Conservation (phyloP, 2,888 invertebrate species). For the Cosmia pyralina region DNA sequence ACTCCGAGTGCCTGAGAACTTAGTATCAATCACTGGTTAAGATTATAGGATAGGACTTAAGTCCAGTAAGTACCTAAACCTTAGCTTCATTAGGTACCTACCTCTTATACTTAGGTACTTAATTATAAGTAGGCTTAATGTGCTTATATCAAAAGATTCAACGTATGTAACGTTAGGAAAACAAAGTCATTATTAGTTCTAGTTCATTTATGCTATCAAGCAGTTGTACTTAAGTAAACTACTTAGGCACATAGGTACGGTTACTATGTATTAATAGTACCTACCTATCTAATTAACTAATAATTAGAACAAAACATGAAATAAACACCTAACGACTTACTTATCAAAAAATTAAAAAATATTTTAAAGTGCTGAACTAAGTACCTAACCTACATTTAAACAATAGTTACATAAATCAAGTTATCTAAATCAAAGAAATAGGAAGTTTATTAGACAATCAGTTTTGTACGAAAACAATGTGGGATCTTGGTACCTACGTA, state of each 20-base stretch:
- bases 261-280: too few species aligned
- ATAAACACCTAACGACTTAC: neutral
- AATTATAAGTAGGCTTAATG: neutral
- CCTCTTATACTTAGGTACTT: too few species aligned
- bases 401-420: neutral
- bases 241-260: neutral
- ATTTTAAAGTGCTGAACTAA: neutral
- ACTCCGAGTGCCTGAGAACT: neutral
- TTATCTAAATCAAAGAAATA: neutral
- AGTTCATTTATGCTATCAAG: neutral
- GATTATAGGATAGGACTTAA: too few species aligned
- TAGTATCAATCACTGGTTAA: neutral
- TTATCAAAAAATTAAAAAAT: neutral
- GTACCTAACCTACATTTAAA: too few species aligned
- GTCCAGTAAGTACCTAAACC: neutral
- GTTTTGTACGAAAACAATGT: slow-evolving; percentile 35
- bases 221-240: neutral
- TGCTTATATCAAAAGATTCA: neutral
- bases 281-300: neutral
- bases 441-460: slow-evolving; percentile 16
- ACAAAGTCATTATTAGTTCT: slow-evolving; percentile 3
- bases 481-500: slow-evolving; percentile 29
- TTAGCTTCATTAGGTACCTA: neutral
- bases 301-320: neutral
- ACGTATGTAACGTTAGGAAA: neutral